A percentile compares a stretch with the other conserved stretches of the same genome.
These are phyloP conservation scores for Rhea pennata DNA, from an alignment of 2,113 vertebrate species.

Conservation along the genomic window DNA sequence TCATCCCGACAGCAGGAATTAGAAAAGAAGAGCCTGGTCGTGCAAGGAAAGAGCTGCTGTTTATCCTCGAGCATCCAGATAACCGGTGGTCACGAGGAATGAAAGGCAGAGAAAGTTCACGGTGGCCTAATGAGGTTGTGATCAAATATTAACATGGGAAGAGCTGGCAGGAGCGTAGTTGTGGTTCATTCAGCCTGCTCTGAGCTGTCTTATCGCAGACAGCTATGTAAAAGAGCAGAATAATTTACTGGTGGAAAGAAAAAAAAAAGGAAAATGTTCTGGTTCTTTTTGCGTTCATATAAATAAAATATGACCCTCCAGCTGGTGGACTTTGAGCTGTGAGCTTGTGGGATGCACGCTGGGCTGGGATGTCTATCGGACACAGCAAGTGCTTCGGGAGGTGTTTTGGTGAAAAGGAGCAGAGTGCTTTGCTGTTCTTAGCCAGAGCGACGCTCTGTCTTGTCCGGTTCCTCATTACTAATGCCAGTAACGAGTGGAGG, in stretches of 20 bases:
- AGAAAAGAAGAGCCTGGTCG: not conserved
- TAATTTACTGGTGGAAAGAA: not conserved
- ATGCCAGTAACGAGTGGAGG: not conserved
- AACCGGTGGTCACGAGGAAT: not conserved
- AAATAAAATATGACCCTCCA: not conserved
- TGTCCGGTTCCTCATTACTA: not conserved
- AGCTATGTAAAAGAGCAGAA: not conserved
- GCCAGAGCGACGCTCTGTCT: not conserved
- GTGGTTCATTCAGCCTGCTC: not conserved
- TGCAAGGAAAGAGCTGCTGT: not conserved
- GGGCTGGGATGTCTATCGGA: not conserved
- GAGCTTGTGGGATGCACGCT: not conserved
- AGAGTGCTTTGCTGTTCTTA: not conserved
- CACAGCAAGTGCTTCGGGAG: not conserved
- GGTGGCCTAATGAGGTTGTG: not conserved
- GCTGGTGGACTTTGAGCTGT: not conserved
- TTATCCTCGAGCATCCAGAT: not conserved
- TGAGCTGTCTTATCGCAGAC: not conserved
- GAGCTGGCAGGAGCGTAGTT: accelerated
- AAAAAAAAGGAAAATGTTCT: not conserved
- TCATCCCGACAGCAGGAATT: not conserved
- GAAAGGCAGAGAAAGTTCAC: not conserved
- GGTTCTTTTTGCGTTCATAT: not conserved
- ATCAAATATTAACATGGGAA: not conserved
- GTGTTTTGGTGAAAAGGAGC: not conserved